Evolutionary conservation across 2,113 vertebrate species (phyloP).

Genomic region (Ammodytes marinus): DNA sequence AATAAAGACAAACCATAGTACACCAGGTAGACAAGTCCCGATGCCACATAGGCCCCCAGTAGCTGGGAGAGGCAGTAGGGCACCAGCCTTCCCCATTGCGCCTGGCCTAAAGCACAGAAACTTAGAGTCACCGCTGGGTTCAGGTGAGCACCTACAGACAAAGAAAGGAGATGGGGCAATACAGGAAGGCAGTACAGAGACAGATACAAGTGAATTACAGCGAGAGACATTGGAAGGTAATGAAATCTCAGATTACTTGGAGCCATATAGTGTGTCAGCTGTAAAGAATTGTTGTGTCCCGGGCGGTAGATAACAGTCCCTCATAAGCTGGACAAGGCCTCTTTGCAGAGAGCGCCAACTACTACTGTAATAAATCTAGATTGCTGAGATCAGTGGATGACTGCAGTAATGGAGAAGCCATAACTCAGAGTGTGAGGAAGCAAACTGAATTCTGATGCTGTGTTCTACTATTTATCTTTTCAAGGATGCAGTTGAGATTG

Average conservation of each 20-base stretch:
- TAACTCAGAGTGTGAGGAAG: background rate
- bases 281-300: background rate
- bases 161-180: background rate
- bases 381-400: slow-evolving; percentile 5
- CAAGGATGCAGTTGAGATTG: background rate
- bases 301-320: background rate
- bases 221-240: background rate
- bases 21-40: slow-evolving; percentile 83
- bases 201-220: slow-evolving; percentile 2
- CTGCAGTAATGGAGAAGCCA: slow-evolving; percentile 29
- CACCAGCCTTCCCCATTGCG: slow-evolving; percentile 86
- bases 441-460: background rate
- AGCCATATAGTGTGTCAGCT: slow-evolving; percentile 5
- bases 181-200: background rate
- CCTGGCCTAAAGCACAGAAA: slow-evolving; percentile 83
- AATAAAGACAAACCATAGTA: slow-evolving; percentile 85
- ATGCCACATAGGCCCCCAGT: slow-evolving; percentile 84
- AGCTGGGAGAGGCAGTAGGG: slow-evolving; percentile 84
- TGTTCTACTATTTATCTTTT: background rate
- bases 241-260: slow-evolving; percentile 34
- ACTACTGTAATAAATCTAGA: slow-evolving; percentile 7
- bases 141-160: slow-evolving; percentile 88
- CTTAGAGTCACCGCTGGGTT: slow-evolving; percentile 90
- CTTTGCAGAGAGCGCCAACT: background rate
- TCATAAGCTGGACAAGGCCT: background rate